These are phyloP conservation scores for Herpailurus yagouaroundi DNA, from an alignment of 2,113 vertebrate genomes.

Conservation along the genomic window DNA sequence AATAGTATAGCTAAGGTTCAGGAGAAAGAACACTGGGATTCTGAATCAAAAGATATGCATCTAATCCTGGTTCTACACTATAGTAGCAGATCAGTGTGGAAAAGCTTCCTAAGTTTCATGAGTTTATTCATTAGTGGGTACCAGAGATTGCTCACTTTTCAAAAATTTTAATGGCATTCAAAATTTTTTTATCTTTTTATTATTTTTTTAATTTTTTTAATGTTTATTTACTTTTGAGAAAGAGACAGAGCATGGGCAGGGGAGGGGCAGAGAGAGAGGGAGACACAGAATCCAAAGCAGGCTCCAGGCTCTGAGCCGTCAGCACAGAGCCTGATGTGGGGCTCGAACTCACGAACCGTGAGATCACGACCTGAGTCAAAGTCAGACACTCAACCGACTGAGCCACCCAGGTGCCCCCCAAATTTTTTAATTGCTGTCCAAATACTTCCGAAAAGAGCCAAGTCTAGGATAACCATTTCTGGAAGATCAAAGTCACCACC, in stretches of 20 bases:
- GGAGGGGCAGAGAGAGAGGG: too few species aligned
- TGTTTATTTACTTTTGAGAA: too few species aligned
- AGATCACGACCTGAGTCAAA: too few species aligned
- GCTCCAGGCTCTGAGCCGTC: too few species aligned
- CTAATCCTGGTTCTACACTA: neutral
- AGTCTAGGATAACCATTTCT: neutral
- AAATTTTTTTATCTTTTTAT: too few species aligned
- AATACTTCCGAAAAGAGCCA: neutral
- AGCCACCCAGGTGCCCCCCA: too few species aligned
- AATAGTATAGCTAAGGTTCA: neutral
- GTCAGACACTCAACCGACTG: too few species aligned
- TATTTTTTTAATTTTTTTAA: too few species aligned
- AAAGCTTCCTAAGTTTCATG: neutral
- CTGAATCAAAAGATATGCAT: neutral
- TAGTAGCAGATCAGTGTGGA: neutral
- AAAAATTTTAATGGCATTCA: neutral
- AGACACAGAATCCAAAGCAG: too few species aligned
- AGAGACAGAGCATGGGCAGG: too few species aligned
- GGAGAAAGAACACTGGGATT: neutral
- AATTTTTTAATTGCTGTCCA: neutral
- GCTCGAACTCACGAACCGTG: too few species aligned
- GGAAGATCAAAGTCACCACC: neutral
- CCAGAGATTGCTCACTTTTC: neutral
- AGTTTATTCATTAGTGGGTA: neutral
- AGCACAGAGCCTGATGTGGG: too few species aligned